Evolutionary conservation across 2,797 vertebrate genomes (phyloP).

Genomic region (Mormyrops attenuatus): DNA sequence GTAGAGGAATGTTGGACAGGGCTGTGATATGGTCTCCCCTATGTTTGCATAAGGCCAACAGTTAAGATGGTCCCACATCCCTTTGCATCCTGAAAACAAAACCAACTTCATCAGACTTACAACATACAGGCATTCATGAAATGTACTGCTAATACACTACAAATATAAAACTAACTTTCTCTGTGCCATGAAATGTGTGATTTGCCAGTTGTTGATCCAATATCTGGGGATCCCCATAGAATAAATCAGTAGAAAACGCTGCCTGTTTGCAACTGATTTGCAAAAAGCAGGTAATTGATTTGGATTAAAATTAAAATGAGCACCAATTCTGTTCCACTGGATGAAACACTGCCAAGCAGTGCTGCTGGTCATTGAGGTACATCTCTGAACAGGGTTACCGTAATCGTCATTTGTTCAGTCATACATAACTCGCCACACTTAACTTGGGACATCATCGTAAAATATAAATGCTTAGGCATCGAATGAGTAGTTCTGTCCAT

Average conservation of each 20-base stretch:
- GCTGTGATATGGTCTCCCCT: slow-evolving; percentile 60
- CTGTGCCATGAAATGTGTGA: neutral
- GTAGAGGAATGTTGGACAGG: slow-evolving; percentile 64
- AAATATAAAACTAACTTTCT: neutral
- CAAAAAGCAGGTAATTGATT: neutral
- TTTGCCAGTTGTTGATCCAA: neutral
- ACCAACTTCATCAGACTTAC: neutral
- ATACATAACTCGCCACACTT: neutral
- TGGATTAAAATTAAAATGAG: neutral
- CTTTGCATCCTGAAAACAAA: slow-evolving; percentile 52
- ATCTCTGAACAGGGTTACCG: neutral
- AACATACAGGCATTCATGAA: neutral
- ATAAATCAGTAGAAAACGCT: neutral
- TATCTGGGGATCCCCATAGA: neutral
- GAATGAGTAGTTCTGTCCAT: neutral
- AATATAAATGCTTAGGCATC: neutral
- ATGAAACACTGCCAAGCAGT: neutral
- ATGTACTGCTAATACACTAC: neutral
- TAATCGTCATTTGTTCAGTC: neutral
- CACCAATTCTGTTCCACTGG: neutral
- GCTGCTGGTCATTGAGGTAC: neutral
- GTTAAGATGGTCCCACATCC: slow-evolving; percentile 74
- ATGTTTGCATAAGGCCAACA: slow-evolving; percentile 66
- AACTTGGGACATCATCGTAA: neutral
- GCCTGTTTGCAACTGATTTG: neutral